Evolutionary conservation across 2,797 vertebrate genomes (phyloP).

Genomic region (Acanthornis magna): DNA sequence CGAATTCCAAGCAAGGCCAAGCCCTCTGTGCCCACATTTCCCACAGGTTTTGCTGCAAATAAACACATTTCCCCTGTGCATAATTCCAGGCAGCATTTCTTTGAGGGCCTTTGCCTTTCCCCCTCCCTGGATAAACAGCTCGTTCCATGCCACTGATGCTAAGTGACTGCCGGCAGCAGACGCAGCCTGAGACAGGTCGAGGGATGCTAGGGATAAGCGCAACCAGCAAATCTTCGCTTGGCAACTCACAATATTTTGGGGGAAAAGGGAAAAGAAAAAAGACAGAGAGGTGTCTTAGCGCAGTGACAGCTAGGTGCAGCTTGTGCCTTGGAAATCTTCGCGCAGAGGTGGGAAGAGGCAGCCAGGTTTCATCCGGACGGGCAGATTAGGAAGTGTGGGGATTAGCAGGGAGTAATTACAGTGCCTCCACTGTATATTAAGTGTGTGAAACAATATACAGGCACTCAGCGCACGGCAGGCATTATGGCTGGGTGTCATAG

Average conservation of each 20-base stretch:
- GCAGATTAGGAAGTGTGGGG: conserved; percentile 62
- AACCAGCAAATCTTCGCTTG: conserved; percentile 12
- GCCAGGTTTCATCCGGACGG: neutral
- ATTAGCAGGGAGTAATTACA: conserved; percentile 71
- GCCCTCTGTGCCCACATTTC: neutral
- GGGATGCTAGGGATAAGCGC: neutral
- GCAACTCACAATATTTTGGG: neutral
- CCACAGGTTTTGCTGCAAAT: neutral
- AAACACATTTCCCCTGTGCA: neutral
- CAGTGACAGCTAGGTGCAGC: conserved; percentile 41
- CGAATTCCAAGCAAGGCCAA: neutral
- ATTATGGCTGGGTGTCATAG: conserved; percentile 66
- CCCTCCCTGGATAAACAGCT: neutral
- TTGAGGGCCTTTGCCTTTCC: neutral
- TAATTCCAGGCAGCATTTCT: neutral
- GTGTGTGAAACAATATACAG: conserved; percentile 70
- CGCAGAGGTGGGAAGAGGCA: conserved; percentile 23
- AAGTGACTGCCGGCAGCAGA: neutral
- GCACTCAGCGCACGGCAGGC: conserved; percentile 1
- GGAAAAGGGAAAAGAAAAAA: neutral
- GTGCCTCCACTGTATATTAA: conserved; percentile 72
- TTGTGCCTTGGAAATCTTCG: conserved; percentile 43
- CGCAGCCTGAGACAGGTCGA: neutral
- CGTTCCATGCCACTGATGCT: neutral
- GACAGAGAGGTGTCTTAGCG: neutral